Percentiles rank a stretch among this genome's conserved stretches.
Evolutionary conservation across 2,888 invertebrate genomes (phyloP).

Genomic region (Acanthosepion esculentum): DNA sequence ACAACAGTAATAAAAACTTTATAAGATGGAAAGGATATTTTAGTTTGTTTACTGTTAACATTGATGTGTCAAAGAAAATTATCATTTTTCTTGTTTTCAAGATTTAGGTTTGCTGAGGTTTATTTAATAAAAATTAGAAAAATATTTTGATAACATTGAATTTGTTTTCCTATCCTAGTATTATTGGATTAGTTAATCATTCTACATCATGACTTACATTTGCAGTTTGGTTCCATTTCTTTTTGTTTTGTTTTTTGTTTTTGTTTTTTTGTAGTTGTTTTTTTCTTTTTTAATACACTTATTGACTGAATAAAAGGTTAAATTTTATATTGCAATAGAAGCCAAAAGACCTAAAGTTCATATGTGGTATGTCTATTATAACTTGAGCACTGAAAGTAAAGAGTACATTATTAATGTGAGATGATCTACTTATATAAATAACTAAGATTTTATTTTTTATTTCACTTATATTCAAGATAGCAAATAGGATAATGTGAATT

Average conservation of each 20-base stretch:
- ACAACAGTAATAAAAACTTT: too few relatives aligned
- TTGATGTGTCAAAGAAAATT: too few relatives aligned
- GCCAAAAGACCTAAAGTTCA: neutral
- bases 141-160: too few relatives aligned
- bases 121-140: too few relatives aligned
- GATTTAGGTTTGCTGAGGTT: too few relatives aligned
- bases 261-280: too few relatives aligned
- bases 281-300: neutral
- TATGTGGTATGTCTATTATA: neutral
- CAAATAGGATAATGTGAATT: neutral
- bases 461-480: neutral
- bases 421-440: neutral
- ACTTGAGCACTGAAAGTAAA: neutral
- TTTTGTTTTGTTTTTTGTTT: neutral
- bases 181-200: neutral
- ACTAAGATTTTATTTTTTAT: neutral
- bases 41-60: too few relatives aligned
- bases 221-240: neutral
- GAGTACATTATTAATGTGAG: neutral
- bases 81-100: too few relatives aligned
- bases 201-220: neutral
- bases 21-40: too few relatives aligned
- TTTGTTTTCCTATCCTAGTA: neutral
- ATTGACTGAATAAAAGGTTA: neutral
- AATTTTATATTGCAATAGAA: neutral